Evolutionary conservation across 2,113 vertebrate genomes (phyloP), one percentile per base, ranked within the genome.

Genomic region (Natator depressus): DNA sequence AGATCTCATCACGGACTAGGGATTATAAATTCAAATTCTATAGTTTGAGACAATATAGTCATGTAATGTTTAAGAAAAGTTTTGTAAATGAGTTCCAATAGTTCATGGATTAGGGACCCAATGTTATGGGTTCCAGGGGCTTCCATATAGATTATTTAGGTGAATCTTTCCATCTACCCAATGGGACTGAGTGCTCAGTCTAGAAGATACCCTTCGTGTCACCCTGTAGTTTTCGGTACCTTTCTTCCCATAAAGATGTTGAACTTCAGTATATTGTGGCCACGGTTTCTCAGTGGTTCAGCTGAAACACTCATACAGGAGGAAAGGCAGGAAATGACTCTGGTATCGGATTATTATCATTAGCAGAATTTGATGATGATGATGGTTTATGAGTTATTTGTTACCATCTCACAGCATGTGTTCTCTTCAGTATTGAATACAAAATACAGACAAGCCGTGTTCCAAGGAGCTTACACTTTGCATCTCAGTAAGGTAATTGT

Each of bases 311-410:
- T 3, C 27, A n/a, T n/a, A n/a, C n/a, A n/a, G n/a, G n/a, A n/a
- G n/a, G 75, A 89, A 38, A 86, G 83, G 76, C 29, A 27, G n/a
- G 9, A 35, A 89, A 42, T 12, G 5, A 35, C 31, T 62, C 16
- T 54, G 87, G n/a, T 59, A 17, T 62, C 59, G 8, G 17, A 69
- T 10, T 20, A 69, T 46, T 13, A 8, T 51, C 19, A 24, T 95
- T 51, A 83, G 22, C 59, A 42, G 86, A 1, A 79, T 47, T 3
- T 72, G 0, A 2, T 90, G 84, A 49, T 0, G 35, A 27, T 0
- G 35, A 35, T 69, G 35, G 47, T 96, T 94, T 65, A 51, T 31
- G 54, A 82, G 88, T 55, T 47, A 29, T 85, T 89, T 89, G 5
- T 80, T 72, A 27, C 47, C 55, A 46, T 35, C 29, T 24, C 85